phyloP scores from a whole-genome alignment of 2,113 vertebrate species.

The Willisornis vidua region DNA sequence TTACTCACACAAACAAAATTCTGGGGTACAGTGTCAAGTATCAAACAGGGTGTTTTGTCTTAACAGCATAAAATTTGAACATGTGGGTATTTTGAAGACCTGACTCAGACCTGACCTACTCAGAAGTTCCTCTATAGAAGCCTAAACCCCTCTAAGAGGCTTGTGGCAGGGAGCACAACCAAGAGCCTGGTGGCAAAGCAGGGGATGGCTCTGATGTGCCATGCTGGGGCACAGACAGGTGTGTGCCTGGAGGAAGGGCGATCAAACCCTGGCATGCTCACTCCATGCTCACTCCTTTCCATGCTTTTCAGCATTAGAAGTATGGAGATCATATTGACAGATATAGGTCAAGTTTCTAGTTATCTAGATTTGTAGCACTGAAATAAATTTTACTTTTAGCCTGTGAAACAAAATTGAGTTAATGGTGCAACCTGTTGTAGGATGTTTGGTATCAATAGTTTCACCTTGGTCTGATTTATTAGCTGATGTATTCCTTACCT shows the following conservation, averaged over 20 bases:
- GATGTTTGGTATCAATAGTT: background rate
- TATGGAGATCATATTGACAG: background rate
- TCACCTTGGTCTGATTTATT: conserved; percentile 9
- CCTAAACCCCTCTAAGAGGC: background rate
- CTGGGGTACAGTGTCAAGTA: background rate
- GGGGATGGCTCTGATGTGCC: background rate
- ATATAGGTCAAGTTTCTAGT: background rate
- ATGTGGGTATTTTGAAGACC: background rate
- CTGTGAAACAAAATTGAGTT: background rate
- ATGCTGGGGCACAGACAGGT: fast-evolving
- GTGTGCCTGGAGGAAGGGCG: background rate
- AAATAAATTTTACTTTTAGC: background rate
- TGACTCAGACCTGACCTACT: background rate
- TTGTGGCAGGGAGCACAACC: background rate
- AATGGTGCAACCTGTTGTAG: background rate
- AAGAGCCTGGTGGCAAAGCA: background rate
- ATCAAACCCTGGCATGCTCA: background rate
- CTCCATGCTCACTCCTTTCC: background rate
- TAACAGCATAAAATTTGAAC: background rate
- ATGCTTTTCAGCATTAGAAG: background rate
- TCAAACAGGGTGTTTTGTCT: background rate
- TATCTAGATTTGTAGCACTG: background rate
- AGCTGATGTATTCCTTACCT: background rate
- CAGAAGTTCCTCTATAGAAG: fast-evolving
- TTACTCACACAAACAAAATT: background rate